phyloP scores from a whole-genome alignment of 2,797 vertebrate species.

The Periophthalmus magnuspinnatus region DNA sequence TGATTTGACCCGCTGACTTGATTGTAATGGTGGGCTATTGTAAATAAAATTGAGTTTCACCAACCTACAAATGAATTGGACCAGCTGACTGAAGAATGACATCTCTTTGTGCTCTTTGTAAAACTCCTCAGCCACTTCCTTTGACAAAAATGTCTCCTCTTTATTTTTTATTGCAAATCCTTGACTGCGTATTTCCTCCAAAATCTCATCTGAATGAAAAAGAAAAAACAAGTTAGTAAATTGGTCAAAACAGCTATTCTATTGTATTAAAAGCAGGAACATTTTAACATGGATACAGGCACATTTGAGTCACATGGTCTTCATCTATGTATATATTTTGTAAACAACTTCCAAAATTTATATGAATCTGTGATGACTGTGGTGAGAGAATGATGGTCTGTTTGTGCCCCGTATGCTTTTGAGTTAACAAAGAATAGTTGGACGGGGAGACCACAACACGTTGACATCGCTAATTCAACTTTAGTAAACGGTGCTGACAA shows the following conservation, averaged over 20 bases:
- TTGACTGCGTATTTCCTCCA: slow-evolving; percentile 71
- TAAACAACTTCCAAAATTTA: too few relatives aligned
- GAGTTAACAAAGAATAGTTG: too few relatives aligned
- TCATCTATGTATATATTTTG: too few relatives aligned
- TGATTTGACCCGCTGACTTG: background rate
- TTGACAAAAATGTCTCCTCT: slow-evolving; percentile 79
- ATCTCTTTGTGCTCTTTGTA: slow-evolving; percentile 83
- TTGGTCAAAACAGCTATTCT: background rate
- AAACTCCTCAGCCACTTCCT: slow-evolving; percentile 80
- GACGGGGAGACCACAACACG: too few relatives aligned
- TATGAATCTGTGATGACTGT: too few relatives aligned
- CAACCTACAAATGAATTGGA: slow-evolving; percentile 85
- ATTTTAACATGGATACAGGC: background rate
- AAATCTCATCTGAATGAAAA: slow-evolving; percentile 76
- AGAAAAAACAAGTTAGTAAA: background rate
- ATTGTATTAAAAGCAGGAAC: background rate
- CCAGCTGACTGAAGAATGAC: slow-evolving; percentile 82
- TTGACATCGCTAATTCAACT: too few relatives aligned
- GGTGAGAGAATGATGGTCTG: too few relatives aligned
- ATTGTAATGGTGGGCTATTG: background rate
- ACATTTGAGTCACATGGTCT: too few relatives aligned
- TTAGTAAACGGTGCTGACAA: too few relatives aligned
- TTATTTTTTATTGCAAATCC: slow-evolving; percentile 81
- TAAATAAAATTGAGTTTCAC: slow-evolving; percentile 46
- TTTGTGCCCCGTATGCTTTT: too few relatives aligned